These are phyloP conservation scores for Sternarchorhynchus goeldii DNA, from an alignment of 2,797 vertebrate species.

Conservation along the genomic window DNA sequence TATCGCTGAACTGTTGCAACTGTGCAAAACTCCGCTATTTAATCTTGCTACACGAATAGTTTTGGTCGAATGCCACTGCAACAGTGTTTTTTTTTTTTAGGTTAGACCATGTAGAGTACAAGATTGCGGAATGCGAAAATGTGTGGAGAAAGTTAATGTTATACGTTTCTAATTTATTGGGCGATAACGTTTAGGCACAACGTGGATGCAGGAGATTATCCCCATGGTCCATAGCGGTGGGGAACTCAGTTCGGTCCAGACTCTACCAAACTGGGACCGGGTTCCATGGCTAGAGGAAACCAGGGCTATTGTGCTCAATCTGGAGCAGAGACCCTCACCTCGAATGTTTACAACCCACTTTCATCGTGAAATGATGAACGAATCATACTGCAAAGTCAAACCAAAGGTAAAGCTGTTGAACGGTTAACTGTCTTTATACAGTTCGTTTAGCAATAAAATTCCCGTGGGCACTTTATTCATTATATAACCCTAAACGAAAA, in stretches of 20 bases:
- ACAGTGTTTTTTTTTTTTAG: too few species aligned
- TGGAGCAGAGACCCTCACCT: conserved; percentile 70
- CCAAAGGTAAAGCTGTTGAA: conserved; percentile 61
- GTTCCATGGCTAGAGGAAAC: conserved; percentile 72
- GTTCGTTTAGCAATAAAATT: too few species aligned
- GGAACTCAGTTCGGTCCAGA: conserved; percentile 66
- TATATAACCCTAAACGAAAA: too few species aligned
- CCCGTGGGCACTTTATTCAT: too few species aligned
- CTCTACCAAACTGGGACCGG: conserved; percentile 71
- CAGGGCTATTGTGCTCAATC: conserved; percentile 41
- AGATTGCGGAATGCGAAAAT: too few species aligned
- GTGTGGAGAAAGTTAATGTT: too few species aligned
- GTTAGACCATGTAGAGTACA: too few species aligned
- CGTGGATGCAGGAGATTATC: conserved; percentile 77
- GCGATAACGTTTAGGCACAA: conserved; percentile 65
- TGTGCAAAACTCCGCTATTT: too few species aligned
- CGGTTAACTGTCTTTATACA: background rate
- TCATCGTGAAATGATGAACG: conserved; percentile 70
- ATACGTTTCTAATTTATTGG: too few species aligned
- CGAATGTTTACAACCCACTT: conserved; percentile 69
- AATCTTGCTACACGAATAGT: too few species aligned
- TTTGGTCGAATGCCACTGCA: too few species aligned
- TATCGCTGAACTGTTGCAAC: too few species aligned
- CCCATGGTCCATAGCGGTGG: conserved; percentile 71
- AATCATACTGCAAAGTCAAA: conserved; percentile 67